These are phyloP conservation scores for Metacarcinus magister DNA, from an alignment of 2,888 invertebrate species.

Conservation along the genomic window DNA sequence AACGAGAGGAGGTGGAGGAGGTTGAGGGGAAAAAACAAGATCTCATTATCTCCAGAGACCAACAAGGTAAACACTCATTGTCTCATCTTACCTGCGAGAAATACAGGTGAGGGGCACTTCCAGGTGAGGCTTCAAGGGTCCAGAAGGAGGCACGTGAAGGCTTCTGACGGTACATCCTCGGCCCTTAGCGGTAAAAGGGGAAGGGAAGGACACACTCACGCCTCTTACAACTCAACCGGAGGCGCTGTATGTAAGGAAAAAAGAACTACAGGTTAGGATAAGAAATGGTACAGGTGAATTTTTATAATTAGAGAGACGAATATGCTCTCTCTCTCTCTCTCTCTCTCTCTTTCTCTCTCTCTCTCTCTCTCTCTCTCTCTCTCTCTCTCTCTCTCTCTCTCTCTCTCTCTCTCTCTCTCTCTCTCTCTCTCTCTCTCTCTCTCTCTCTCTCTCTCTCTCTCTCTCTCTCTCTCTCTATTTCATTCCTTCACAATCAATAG, in stretches of 20 bases:
- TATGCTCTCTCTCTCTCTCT: not conserved
- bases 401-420: constrained; percentile 36
- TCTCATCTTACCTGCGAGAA: constrained; percentile 4
- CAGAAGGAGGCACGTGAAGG: not conserved
- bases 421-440: constrained; percentile 65
- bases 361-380: too few relatives aligned
- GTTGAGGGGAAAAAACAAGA: not conserved
- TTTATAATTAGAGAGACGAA: not conserved
- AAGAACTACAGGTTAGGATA: not conserved
- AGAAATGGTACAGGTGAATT: not conserved
- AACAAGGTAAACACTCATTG: constrained; percentile 31
- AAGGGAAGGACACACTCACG: not conserved
- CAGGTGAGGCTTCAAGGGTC: not conserved
- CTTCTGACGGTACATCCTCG: not conserved
- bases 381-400: too few relatives aligned
- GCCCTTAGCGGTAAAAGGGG: not conserved
- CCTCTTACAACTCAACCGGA: not conserved
- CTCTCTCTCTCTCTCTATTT: constrained; percentile 41
- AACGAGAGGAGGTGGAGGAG: not conserved
- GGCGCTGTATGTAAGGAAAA: not conserved
- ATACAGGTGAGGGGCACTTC: not conserved
- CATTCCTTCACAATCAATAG: not conserved
- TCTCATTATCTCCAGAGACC: not conserved
- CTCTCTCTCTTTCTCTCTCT: constrained; percentile 52
- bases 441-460: constrained; percentile 62